Evolutionary conservation across 2,113 vertebrate species (phyloP), one percentile per base, ranked within the genome.

Genomic region (Bubalus kerabau): DNA sequence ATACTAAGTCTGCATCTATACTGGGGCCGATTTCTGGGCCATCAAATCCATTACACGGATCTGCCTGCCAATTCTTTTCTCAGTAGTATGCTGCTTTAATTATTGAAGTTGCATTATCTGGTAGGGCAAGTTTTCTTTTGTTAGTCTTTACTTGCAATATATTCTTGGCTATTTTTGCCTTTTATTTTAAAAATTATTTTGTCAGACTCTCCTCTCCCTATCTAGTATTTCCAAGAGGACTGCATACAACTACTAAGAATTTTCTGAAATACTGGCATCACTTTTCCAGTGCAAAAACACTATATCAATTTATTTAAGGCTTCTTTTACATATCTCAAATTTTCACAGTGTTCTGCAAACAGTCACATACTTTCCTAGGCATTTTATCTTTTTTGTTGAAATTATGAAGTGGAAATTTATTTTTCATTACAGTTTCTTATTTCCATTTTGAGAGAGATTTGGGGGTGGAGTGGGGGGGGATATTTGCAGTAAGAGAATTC

Each of bases 401-500:
- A 90, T 90, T 95, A 87, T 62, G 21, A 94, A 92, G 30, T 91
- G 36, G 32, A 14, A 84, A 23, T 96, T 80, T 87, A 94, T 90
- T 95, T 96, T 94, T 95, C 40, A 94, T 90, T 95, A 30, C 3
- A 74, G 16, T 90, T 96, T 94, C 50, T 89, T 91, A 71, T 83
- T 97, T 57, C 40, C 16, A 92, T 87, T 98, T 95, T 88, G 71
- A 97, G 54, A 96, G 57, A 90, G 46, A 89, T 97, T 97, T 95
- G 40, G 48, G 62, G 71, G 48, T 64, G 57, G 95, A 95, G 28
- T 54, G 43, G 23, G 89, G 67, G 67, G 59, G 52, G 92, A 95
- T 21, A 71, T 56, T 96, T 91, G 91, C 92, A 84, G 64, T 89
- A 93, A 91, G 57, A 95, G 52, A 97, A 90, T 95, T 87, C 60